Evolutionary conservation across 2,797 vertebrate genomes (phyloP), one percentile per base, ranked within the genome.

Genomic region (Crax fasciolata): DNA sequence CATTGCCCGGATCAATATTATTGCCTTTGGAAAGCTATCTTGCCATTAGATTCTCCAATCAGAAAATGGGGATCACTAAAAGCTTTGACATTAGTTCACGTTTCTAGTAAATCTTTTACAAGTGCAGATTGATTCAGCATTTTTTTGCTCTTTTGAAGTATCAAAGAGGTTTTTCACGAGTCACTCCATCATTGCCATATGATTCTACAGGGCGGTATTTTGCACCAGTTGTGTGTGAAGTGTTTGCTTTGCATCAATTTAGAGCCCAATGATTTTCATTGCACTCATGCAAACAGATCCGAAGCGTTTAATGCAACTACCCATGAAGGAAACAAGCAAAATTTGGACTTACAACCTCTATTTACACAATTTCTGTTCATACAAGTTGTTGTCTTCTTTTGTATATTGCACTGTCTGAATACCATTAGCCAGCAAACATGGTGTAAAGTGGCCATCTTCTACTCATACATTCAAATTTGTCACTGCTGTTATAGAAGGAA

Each of bases 1-100:
- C 67, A 72, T 87, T 46, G 24, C 80, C 59, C 52, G 10, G 80
- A 94, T 96, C 87, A 78, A 95, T 90, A 84, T 84, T 86, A 88
- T 48, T 79, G 54, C 62, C 41, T 62, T 84, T 93, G 94, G 73
- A 65, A 80, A 55, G 52, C 67, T 87, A 66, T 24, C 80, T 46
- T 89, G 57, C 24, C 62, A 51, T 94, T 97, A 87, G 52, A 87
- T 79, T 96, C 92, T 94, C 59, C 66, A 86, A 2, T 61, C 76
- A 96, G 75, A 87, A 95, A 94, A 93, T 54, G 16, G 35, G 65
- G 87, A 30, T 41, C 58, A 35, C 72, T 95, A 82, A 90, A 87
- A 95, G 43, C 19, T n/a, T 92, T 92, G 44, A 92, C 73, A 85
- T 94, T 41, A 67, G 58, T 67, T 85, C 79, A 59, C 25, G 49